Conservation (phyloP, 1,140 invertebrate genomes). For the Chrysopa pallens region DNA sequence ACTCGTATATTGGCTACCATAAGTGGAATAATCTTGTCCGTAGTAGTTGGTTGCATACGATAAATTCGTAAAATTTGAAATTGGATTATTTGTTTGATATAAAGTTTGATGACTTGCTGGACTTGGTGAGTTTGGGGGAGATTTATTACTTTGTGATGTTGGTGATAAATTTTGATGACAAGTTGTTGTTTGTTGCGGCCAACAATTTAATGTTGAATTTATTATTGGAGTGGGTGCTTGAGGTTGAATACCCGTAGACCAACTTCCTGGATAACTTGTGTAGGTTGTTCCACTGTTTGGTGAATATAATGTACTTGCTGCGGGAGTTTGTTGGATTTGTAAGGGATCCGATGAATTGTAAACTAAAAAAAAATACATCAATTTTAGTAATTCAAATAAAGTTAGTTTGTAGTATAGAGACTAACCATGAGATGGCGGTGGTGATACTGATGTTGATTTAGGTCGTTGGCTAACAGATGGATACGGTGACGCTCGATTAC, state of each 20-base stretch:
- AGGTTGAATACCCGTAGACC: conserved; percentile 16
- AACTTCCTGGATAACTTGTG: conserved; percentile 15
- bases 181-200: conserved; percentile 19
- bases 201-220: conserved; percentile 17
- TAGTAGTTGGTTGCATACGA: conserved; percentile 18
- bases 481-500: conserved; percentile 19
- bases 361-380: conserved; percentile 11
- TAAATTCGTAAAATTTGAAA: conserved; percentile 19
- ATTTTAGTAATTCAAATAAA: neutral
- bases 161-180: conserved; percentile 16
- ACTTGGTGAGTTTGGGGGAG: conserved; percentile 18
- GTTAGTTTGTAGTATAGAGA: neutral
- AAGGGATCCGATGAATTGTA: conserved; percentile 21
- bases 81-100: conserved; percentile 4
- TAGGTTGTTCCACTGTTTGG: conserved; percentile 8
- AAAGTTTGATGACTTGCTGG: conserved; percentile 13
- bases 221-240: conserved; percentile 16
- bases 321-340: conserved; percentile 13
- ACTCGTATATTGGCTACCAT: neutral
- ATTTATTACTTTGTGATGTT: conserved; percentile 5
- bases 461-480: conserved; percentile 13
- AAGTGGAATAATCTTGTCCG: conserved; percentile 10
- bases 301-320: conserved; percentile 1
- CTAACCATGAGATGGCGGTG: conserved; percentile 16
- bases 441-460: conserved; percentile 18